phyloP scores from a whole-genome alignment of 2,888 invertebrate species.

The Amitus sp. region DNA sequence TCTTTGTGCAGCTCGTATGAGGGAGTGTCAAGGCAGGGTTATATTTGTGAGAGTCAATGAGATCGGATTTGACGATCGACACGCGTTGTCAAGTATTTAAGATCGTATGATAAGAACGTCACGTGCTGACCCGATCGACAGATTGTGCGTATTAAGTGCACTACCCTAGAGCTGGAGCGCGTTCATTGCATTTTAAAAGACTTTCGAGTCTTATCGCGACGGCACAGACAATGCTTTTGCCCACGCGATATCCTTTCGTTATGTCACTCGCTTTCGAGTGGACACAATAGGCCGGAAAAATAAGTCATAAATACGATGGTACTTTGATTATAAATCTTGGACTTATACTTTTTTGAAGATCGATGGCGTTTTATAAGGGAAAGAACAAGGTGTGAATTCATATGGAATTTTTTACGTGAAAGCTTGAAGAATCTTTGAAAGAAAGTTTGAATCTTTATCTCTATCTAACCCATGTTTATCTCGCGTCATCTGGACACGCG shows the following conservation, averaged over 20 bases:
- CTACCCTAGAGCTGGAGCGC: conserved; percentile 19
- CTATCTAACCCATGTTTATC: no score
- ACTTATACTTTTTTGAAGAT: no score
- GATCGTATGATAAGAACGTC: conserved; percentile 57
- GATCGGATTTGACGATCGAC: conserved; percentile 53
- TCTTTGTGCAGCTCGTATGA: conserved; percentile 16
- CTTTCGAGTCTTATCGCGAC: conserved; percentile 19
- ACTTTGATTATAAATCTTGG: no score
- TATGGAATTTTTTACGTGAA: no score
- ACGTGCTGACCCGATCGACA: conserved; percentile 55
- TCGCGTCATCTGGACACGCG: no score
- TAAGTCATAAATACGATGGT: no score
- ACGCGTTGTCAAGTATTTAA: conserved; percentile 60
- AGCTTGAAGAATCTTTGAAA: no score
- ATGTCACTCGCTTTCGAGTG: background rate
- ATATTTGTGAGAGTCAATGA: conserved; percentile 54
- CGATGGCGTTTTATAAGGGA: no score
- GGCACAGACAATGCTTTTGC: background rate
- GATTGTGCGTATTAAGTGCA: conserved; percentile 40
- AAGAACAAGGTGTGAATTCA: no score
- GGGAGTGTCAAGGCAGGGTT: conserved; percentile 41
- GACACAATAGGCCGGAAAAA: no score
- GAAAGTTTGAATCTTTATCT: no score
- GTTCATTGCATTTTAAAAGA: conserved; percentile 60
- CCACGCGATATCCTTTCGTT: background rate